A percentile compares a stretch with the other conserved stretches of the same genome.
These are phyloP conservation scores for Aplochiton taeniatus DNA, from an alignment of 2,797 vertebrate species.

Conservation along the genomic window DNA sequence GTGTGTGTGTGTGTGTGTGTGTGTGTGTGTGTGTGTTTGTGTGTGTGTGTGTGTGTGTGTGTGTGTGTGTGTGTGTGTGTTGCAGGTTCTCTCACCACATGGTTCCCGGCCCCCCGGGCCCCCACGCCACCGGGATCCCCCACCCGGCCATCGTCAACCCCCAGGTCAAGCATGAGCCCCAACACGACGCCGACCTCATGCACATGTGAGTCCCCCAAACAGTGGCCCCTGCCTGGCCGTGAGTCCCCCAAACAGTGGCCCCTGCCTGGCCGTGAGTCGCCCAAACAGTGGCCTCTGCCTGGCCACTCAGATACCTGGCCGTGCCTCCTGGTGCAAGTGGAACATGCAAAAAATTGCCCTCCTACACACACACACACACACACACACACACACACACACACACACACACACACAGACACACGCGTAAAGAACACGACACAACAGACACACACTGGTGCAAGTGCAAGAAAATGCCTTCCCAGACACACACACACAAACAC, in stretches of 20 bases:
- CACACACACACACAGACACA: background rate
- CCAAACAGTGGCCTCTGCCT: constrained; percentile 28
- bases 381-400: background rate
- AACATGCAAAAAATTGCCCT: background rate
- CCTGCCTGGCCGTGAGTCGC: no score
- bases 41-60: background rate
- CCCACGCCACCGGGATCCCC: constrained; percentile 97
- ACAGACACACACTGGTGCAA: no score
- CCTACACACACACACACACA: background rate
- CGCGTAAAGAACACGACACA: background rate
- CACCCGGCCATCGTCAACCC: constrained; percentile 98
- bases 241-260: constrained; percentile 33
- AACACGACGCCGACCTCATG: constrained; percentile 96
- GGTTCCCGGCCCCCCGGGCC: constrained; percentile 95
- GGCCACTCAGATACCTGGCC: background rate
- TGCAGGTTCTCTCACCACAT: constrained; percentile 99
- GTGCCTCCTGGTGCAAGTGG: no score
- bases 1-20: background rate
- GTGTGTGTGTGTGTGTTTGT: background rate
- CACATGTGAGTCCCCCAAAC: constrained; percentile 86
- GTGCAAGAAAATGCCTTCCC: background rate
- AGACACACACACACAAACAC: background rate
- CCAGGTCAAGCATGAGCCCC: constrained; percentile 98
- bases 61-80: constrained; percentile 29
- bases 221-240: no score